A percentile compares a stretch with the other conserved stretches of the same genome.
phyloP scores from a whole-genome alignment of 23 tunicate genomes.

The Trididemnum clinides region DNA sequence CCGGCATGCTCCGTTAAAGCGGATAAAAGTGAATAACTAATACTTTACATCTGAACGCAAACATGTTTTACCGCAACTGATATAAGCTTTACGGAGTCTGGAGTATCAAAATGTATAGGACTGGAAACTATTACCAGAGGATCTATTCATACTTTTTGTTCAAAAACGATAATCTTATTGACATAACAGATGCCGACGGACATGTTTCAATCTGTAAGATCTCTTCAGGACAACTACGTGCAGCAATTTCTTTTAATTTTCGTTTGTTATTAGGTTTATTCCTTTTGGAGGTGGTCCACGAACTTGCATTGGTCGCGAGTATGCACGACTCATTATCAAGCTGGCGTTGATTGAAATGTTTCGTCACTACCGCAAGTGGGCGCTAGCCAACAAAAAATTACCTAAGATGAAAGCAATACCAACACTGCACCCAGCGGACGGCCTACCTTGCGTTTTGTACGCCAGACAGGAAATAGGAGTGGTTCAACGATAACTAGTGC shows the following conservation, averaged over 20 bases:
- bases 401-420: constrained; percentile 79
- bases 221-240: neutral
- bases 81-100: too few species aligned
- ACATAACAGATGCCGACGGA: too few species aligned
- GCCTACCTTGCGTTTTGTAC: constrained; percentile 67
- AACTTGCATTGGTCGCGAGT: constrained; percentile 80
- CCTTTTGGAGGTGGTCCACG: constrained; percentile 95
- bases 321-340: constrained; percentile 76
- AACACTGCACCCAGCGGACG: constrained; percentile 75
- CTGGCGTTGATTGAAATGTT: constrained; percentile 65
- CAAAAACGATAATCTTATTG: too few species aligned
- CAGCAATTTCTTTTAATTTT: too few species aligned
- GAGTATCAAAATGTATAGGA: too few species aligned
- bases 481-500: neutral
- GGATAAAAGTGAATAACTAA: too few species aligned
- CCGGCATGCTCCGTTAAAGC: too few species aligned
- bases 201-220: too few species aligned
- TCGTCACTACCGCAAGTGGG: constrained; percentile 46
- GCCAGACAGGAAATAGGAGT: constrained; percentile 34
- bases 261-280: constrained; percentile 49
- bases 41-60: too few species aligned
- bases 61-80: too few species aligned
- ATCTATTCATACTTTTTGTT: too few species aligned
- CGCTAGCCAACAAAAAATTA: constrained; percentile 60
- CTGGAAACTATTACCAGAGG: too few species aligned